phyloP scores from a whole-genome alignment of 2,113 vertebrate genomes.

The Saguinus imperator region DNA sequence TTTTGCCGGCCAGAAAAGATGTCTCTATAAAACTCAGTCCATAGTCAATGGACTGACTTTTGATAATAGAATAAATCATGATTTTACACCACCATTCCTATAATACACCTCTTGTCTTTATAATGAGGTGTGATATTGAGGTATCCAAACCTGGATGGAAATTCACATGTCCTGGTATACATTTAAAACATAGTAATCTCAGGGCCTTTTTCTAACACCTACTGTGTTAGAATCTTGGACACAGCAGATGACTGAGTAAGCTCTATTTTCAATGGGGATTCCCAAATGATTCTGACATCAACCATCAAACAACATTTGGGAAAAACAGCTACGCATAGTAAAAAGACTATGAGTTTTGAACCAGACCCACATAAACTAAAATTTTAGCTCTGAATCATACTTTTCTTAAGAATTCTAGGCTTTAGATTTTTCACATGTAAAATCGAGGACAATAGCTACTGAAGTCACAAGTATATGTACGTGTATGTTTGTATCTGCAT shows the following conservation, averaged over 20 bases:
- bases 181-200: neutral
- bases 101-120: neutral
- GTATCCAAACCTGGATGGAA: neutral
- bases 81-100: neutral
- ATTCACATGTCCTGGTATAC: neutral
- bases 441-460: neutral
- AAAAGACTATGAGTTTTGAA: slow-evolving; percentile 2
- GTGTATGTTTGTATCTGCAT: neutral
- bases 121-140: neutral
- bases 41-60: rapidly evolving
- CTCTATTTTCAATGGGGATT: neutral
- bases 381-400: neutral
- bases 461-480: neutral
- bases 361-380: neutral
- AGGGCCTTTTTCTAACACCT: neutral
- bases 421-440: neutral
- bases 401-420: neutral
- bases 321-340: neutral
- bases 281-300: neutral
- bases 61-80: neutral
- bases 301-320: neutral
- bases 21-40: neutral
- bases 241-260: neutral
- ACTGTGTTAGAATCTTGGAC: neutral
- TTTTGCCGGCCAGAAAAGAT: neutral